Base-by-base conservation (phyloP, 2,113 vertebrate species). In the Muntiacus reevesi region DNA sequence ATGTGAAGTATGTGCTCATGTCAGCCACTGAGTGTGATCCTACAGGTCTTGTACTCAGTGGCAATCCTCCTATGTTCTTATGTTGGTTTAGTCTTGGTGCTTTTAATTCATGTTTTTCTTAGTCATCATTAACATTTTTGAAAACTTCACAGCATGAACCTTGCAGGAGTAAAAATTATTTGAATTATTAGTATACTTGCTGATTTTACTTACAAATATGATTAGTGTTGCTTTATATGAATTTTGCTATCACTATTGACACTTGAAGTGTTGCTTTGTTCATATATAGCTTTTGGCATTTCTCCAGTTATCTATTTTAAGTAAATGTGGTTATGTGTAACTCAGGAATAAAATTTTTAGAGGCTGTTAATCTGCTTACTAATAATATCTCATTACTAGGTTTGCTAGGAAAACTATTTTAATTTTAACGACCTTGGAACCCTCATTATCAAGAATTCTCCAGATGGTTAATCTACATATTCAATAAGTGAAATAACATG, bases 51-150 rank as follows among this genome's bases (percentile, higher is more conserved):
- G 1, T 30, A 8, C 27, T 45, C 15, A 23, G 12, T 94, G 62
- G 64, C 71, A 94, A 36, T 81, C 7, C 21, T 50, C 3, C 92
- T 62, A 9, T 6, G 28, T 40, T 47, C n/a, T 74, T 50, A 87
- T 1, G 5, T 59, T 91, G 62, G 85, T 81, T 67, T 28, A n/a
- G 23, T 64, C 62, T 93, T 89, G 19, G 15, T 78, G 6, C 84
- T 91, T 59, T 57, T 86, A 30, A 89, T 85, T 93, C 28, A 62
- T 74, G 45, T 95, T 95, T 89, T 90, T 60, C 47, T 93, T 95
- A 71, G 25, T 97, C 14, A 84, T 67, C 21, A n/a, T 85, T 67
- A 59, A 55, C 55, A 23, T 21, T 87, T 87, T 86, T 95, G 76
- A 87, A 91, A 92, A 95, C 25, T 28, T 9, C 13, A 47, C 14